Percentiles rank a stretch among this genome's conserved stretches.
phyloP scores from a whole-genome alignment of 2,888 invertebrate species.

The Apamea epomidion region DNA sequence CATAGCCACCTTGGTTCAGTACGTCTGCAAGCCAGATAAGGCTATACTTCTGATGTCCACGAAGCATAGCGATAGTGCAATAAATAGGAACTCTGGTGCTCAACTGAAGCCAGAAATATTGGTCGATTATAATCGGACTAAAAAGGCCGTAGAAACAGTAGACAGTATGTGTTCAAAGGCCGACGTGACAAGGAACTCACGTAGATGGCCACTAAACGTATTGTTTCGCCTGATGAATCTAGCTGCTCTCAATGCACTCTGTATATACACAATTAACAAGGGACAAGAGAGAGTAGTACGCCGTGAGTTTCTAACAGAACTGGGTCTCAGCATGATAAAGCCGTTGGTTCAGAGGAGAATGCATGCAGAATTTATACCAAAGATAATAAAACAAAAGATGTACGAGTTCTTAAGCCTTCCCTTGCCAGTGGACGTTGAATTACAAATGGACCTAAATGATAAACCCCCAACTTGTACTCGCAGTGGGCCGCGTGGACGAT shows the following conservation, averaged over 20 bases:
- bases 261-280: slow-evolving; percentile 48
- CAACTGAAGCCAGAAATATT: slow-evolving; percentile 45
- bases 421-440: slow-evolving; percentile 45
- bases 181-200: slow-evolving; percentile 54
- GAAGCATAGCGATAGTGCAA: slow-evolving; percentile 33
- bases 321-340: slow-evolving; percentile 51
- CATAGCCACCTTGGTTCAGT: slow-evolving; percentile 50
- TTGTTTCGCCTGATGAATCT: slow-evolving; percentile 52
- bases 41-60: slow-evolving; percentile 46
- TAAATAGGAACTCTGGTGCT: slow-evolving; percentile 27
- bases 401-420: slow-evolving; percentile 39
- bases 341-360: slow-evolving; percentile 45
- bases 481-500: slow-evolving; percentile 43
- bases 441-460: slow-evolving; percentile 31
- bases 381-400: slow-evolving; percentile 48
- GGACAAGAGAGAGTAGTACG: slow-evolving; percentile 49
- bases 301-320: slow-evolving; percentile 52
- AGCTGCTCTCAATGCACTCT: slow-evolving; percentile 54
- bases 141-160: slow-evolving; percentile 41
- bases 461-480: slow-evolving; percentile 19
- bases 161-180: slow-evolving; percentile 45
- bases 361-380: slow-evolving; percentile 35
- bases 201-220: slow-evolving; percentile 53
- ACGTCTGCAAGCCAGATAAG: slow-evolving; percentile 41
- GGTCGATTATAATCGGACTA: slow-evolving; percentile 43